Evolutionary conservation across 2,888 invertebrate genomes (phyloP).

Genomic region (Drosophila diplacantha): DNA sequence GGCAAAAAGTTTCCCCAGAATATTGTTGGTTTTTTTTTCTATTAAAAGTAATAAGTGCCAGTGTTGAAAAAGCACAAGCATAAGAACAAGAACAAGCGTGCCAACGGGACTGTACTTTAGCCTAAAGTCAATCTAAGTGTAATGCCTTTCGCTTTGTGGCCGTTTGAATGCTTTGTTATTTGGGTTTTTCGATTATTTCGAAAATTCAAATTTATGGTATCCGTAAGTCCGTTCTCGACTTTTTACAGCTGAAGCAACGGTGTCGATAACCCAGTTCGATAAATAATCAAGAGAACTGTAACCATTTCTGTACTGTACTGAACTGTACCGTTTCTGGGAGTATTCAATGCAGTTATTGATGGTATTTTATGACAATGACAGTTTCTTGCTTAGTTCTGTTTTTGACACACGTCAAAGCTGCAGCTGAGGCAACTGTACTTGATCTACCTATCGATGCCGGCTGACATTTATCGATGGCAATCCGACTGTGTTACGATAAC

Average conservation of each 20-base stretch:
- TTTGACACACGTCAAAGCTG: neutral
- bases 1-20: slow-evolving; percentile 21
- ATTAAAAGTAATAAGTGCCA: slow-evolving; percentile 40
- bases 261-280: neutral
- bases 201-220: no score
- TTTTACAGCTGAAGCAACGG: neutral
- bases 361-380: no score
- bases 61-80: slow-evolving; percentile 9
- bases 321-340: neutral
- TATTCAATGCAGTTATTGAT: neutral
- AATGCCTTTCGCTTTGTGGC: neutral
- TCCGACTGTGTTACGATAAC: neutral
- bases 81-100: neutral
- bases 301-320: no score
- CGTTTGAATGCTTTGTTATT: slow-evolving; percentile 6
- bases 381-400: neutral
- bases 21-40: slow-evolving; percentile 10
- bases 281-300: neutral
- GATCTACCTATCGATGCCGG: slow-evolving; percentile 13
- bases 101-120: slow-evolving; percentile 4
- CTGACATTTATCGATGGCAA: slow-evolving; percentile 51
- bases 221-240: no score
- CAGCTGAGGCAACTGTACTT: neutral
- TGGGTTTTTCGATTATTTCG: slow-evolving; percentile 1
- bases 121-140: slow-evolving; percentile 14